A percentile compares a stretch with the other conserved stretches of the same genome.
These are phyloP conservation scores for Anolis carolinensis DNA, from an alignment of 2,113 vertebrate genomes.

Conservation along the genomic window DNA sequence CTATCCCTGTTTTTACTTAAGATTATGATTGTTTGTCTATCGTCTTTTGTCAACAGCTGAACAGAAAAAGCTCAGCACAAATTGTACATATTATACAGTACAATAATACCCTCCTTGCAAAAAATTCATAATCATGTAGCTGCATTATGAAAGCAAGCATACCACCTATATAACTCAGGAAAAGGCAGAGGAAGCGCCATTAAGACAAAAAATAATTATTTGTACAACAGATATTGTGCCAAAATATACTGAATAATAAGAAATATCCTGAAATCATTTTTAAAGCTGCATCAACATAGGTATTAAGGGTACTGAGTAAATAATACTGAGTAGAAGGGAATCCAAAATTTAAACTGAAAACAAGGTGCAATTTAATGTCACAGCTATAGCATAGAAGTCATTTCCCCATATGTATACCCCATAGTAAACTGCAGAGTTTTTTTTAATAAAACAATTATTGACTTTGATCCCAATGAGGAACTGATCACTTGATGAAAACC, in stretches of 20 bases:
- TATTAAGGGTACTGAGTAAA: not conserved
- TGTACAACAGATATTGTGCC: not conserved
- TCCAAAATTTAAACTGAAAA: constrained; percentile 34
- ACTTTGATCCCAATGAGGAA: not conserved
- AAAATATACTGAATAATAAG: not conserved
- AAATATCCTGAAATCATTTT: not conserved
- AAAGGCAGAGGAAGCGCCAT: not conserved
- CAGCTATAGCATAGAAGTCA: not conserved
- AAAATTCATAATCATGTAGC: not conserved
- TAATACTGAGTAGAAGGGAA: constrained; percentile 36
- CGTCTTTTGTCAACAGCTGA: not conserved
- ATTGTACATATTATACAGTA: not conserved
- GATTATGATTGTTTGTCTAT: constrained; percentile 11
- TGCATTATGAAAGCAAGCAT: not conserved
- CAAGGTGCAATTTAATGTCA: not conserved
- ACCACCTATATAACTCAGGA: not conserved
- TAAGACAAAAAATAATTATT: not conserved
- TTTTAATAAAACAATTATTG: not conserved
- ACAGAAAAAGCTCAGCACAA: constrained; percentile 3
- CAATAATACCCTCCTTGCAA: not conserved
- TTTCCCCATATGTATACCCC: not conserved
- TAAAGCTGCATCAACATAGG: not conserved
- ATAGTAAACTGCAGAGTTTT: not conserved
- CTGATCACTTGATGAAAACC: not conserved
- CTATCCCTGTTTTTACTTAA: not conserved